A percentile compares a stretch with the other conserved stretches of the same genome.
Evolutionary conservation across 2,113 vertebrate species (phyloP).

Genomic region (Notechis scutatus): DNA sequence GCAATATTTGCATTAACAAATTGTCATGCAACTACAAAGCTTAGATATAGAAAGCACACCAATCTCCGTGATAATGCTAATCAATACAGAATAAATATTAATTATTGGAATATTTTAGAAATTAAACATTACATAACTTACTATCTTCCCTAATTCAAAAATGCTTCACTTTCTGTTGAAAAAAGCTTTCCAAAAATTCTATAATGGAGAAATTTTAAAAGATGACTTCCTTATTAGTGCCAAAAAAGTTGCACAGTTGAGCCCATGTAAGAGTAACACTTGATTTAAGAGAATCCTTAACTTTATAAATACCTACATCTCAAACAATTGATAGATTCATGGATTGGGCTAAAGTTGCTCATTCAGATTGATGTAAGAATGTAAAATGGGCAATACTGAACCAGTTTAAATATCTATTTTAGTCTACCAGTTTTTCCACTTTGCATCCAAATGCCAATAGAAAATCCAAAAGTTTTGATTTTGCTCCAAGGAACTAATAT

Average conservation of each 20-base stretch:
- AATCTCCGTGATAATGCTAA: background rate
- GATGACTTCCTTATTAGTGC: background rate
- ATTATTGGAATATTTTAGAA: background rate
- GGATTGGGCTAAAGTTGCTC: background rate
- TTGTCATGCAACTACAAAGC: background rate
- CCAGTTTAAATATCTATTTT: background rate
- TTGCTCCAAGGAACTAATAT: background rate
- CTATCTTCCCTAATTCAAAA: background rate
- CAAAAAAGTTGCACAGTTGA: background rate
- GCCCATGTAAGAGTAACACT: background rate
- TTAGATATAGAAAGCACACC: background rate
- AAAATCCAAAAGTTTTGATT: background rate
- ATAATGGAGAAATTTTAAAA: background rate
- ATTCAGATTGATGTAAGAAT: background rate
- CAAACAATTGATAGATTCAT: background rate
- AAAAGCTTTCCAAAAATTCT: background rate
- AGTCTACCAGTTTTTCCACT: background rate
- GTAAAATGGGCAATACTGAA: background rate
- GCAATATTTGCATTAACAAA: background rate
- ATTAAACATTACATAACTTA: background rate
- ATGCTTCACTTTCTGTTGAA: background rate
- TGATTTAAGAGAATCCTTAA: background rate
- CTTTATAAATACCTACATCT: background rate
- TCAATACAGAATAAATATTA: background rate
- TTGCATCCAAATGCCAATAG: background rate